phyloP scores from a whole-genome alignment of 2,888 invertebrate species.

The Drymonia ruficornis region DNA sequence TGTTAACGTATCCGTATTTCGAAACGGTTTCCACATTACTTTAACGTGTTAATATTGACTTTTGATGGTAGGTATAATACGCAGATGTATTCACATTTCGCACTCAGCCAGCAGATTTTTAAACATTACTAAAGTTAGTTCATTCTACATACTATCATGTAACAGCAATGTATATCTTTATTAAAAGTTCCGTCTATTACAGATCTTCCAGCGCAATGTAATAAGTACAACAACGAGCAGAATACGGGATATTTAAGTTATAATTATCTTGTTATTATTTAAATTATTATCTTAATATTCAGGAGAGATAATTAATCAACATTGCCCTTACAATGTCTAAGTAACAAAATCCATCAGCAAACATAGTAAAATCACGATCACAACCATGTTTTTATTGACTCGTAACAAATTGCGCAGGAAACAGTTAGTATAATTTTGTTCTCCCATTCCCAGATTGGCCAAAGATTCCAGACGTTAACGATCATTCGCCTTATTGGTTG shows the following conservation, averaged over 20 bases:
- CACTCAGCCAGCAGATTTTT: background rate
- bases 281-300: too few species aligned
- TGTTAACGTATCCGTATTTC: constrained; percentile 22
- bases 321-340: too few species aligned
- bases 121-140: background rate
- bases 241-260: too few species aligned
- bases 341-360: background rate
- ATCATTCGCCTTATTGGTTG: constrained; percentile 43
- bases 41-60: background rate
- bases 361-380: background rate
- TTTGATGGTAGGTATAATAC: background rate
- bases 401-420: constrained; percentile 1
- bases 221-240: too few species aligned
- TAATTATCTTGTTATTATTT: too few species aligned
- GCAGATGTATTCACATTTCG: background rate
- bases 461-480: constrained; percentile 34
- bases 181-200: too few species aligned
- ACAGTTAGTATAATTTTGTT: background rate
- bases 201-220: too few species aligned
- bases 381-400: background rate
- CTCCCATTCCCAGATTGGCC: constrained; percentile 6
- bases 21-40: constrained; percentile 9
- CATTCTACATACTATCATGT: background rate
- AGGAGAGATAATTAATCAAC: too few species aligned
- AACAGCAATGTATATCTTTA: too few species aligned